Evolutionary conservation across 2,113 vertebrate species (phyloP).

Genomic region (Desmodus rotundus): DNA sequence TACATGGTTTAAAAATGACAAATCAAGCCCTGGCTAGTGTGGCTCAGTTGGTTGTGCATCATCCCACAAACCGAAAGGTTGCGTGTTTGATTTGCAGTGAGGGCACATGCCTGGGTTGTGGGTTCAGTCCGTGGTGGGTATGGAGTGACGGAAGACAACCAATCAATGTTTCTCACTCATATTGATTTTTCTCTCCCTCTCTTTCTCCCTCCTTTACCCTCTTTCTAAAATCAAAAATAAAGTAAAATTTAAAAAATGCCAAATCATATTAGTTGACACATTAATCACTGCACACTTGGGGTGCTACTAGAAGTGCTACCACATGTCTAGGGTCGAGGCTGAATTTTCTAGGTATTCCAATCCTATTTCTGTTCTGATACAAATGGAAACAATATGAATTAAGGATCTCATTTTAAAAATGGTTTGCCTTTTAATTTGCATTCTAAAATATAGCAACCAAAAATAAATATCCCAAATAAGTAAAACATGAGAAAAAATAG

Average conservation of each 20-base stretch:
- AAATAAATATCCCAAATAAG: not conserved
- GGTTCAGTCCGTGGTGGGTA: too few species aligned
- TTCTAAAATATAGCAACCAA: constrained; percentile 5
- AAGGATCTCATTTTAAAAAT: constrained; percentile 12
- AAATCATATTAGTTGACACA: not conserved
- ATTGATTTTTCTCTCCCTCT: too few species aligned
- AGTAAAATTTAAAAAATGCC: not conserved
- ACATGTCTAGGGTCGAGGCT: not conserved
- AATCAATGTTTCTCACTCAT: not conserved
- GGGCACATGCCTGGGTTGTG: not conserved
- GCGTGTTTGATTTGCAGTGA: not conserved
- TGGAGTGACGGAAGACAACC: too few species aligned
- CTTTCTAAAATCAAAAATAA: too few species aligned
- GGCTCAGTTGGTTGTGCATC: too few species aligned
- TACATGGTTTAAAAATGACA: not conserved
- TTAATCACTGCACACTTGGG: not conserved
- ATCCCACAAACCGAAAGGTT: too few species aligned
- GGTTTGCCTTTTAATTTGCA: not conserved
- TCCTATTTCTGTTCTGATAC: not conserved
- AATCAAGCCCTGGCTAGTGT: not conserved
- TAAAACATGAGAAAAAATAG: not conserved
- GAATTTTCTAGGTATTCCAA: not conserved
- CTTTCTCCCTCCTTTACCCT: too few species aligned
- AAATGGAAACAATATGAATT: not conserved
- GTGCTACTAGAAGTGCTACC: not conserved